phyloP scores from a whole-genome alignment of 2,113 vertebrate species.

The Riparia riparia region DNA sequence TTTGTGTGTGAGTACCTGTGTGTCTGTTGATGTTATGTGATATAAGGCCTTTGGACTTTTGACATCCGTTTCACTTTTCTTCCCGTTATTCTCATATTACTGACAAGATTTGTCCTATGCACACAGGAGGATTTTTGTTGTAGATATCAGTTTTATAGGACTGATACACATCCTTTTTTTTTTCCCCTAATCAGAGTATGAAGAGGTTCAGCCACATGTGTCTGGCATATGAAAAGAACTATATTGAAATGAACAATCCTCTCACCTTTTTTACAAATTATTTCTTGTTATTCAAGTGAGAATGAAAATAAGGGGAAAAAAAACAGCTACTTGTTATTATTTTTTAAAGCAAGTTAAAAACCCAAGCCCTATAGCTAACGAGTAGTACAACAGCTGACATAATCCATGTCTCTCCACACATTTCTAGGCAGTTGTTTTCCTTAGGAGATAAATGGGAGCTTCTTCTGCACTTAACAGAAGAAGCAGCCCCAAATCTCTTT shows the following conservation, averaged over 20 bases:
- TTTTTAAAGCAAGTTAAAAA: not conserved
- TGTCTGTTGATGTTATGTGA: not conserved
- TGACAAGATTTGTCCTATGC: not conserved
- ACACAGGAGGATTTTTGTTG: not conserved
- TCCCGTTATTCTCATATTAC: not conserved
- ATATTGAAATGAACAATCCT: not conserved
- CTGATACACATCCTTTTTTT: too few relatives aligned
- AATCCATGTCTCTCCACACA: not conserved
- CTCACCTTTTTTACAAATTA: not conserved
- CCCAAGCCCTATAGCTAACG: accelerated
- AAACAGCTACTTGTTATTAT: not conserved
- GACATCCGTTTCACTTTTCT: not conserved
- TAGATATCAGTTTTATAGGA: not conserved
- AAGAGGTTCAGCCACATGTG: not conserved
- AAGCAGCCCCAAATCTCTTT: not conserved
- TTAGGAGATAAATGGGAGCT: not conserved
- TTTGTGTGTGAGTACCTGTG: not conserved
- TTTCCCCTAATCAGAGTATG: not conserved
- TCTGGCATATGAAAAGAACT: not conserved
- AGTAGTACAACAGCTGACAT: not conserved
- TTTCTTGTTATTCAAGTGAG: not conserved
- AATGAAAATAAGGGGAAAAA: not conserved
- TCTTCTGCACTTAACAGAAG: not conserved
- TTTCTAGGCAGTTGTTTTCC: not conserved
- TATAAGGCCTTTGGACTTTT: not conserved